Evolutionary conservation across 2,888 invertebrate species (phyloP), one percentile per base, ranked within the genome.

Genomic region (Antheraea assamensis): DNA sequence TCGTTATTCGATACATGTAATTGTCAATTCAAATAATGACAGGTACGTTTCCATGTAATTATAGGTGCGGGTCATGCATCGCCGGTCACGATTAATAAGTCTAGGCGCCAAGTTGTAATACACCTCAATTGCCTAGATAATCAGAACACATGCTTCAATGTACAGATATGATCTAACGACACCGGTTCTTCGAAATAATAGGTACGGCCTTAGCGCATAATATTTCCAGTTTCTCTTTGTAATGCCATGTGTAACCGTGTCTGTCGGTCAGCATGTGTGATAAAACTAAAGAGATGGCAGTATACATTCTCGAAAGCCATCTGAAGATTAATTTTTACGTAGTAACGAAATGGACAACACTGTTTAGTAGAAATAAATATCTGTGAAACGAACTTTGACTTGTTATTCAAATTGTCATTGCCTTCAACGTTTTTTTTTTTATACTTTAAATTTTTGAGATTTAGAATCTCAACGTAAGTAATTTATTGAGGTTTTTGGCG

Each of bases 71-170:
- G 79, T 79, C 83, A 82, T 81, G 80, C 71, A 35, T 73, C 66
- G 52, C 73, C 77, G 74, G 78, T 82, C 81, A 82, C 81, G 81
- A 82, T 72, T 72, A 66, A 74, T 73, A 68, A 68, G 13, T n/a
- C 68, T 74, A 76, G 78, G 80, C 78, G 80, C 82, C 83, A 74
- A 76, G 79, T 82, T 81, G 77, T 82, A 35, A n/a, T n/a, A 74
- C 71, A 77, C 76, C 77, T 76, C 71, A 76, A 30, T 71, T 76
- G 70, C 74, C 76, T 64, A 64, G 77, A 80, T 81, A 81, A 80
- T 77, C 80, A 76, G 79, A 77, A 79, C 77, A 76, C 77, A 64
- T 64, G 77, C 31, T 71, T 71, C 76, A 80, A 61, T 15, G 68
- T 73, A n/a, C n/a, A n/a, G 30, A 24, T 27, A 64, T 76, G 81